These are phyloP conservation scores for Diplosoma virens DNA, from an alignment of 23 tunicate genomes.

Conservation along the genomic window DNA sequence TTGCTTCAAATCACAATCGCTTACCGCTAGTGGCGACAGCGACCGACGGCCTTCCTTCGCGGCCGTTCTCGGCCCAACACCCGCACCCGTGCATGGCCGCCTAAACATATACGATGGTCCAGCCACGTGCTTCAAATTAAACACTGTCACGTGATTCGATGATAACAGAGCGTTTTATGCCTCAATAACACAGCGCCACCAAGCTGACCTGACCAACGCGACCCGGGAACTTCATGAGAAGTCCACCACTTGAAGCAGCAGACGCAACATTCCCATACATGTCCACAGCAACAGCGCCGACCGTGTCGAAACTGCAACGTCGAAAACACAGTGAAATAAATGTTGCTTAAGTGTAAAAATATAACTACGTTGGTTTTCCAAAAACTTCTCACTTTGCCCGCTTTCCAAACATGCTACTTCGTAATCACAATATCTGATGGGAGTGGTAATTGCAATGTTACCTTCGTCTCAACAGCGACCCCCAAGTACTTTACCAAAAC, in stretches of 20 bases:
- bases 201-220: constrained; percentile 86
- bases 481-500: too few species aligned
- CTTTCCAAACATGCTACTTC: too few species aligned
- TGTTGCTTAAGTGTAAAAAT: neutral
- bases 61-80: constrained; percentile 83
- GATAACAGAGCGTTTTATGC: too few species aligned
- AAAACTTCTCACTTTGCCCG: too few species aligned
- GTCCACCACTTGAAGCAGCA: constrained; percentile 91
- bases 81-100: constrained; percentile 90
- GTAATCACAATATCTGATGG: too few species aligned
- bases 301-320: constrained; percentile 76
- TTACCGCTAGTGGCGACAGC: constrained; percentile 74
- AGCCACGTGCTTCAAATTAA: too few species aligned
- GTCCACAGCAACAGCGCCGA: constrained; percentile 85
- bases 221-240: constrained; percentile 77
- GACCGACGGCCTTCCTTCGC: constrained; percentile 36
- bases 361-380: too few species aligned
- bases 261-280: constrained; percentile 64
- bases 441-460: too few species aligned
- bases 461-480: too few species aligned
- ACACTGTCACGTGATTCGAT: too few species aligned
- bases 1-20: neutral
- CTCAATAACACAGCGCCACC: too few species aligned
- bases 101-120: constrained; percentile 11
- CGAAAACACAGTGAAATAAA: too few species aligned